phyloP scores from a whole-genome alignment of 2,113 vertebrate species.

The Megaceryle torquata region DNA sequence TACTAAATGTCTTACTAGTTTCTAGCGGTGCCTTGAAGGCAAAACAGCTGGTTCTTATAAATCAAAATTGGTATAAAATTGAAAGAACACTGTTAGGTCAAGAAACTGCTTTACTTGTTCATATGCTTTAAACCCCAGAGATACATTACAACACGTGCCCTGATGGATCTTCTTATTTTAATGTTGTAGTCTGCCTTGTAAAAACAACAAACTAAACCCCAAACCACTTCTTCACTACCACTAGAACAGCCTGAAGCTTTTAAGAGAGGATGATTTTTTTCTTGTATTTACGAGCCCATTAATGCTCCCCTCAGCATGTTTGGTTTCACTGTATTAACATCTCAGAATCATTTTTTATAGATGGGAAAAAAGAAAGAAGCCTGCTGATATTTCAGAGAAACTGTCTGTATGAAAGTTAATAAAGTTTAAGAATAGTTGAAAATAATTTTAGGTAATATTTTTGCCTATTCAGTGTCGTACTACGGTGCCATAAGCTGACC shows the following conservation, averaged over 20 bases:
- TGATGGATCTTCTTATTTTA: background rate
- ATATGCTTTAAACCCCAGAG: background rate
- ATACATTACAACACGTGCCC: background rate
- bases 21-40: background rate
- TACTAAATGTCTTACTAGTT: background rate
- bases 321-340: background rate
- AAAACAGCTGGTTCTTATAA: slow-evolving; percentile 6
- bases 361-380: background rate
- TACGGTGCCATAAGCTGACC: background rate
- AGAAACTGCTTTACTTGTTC: background rate
- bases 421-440: background rate
- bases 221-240: background rate
- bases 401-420: background rate
- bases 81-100: background rate
- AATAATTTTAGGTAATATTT: background rate
- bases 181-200: background rate
- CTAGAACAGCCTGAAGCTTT: background rate
- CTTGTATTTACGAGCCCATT: background rate
- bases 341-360: background rate
- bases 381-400: background rate
- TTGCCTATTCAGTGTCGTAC: background rate
- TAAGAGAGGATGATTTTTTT: background rate
- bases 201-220: background rate
- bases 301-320: background rate
- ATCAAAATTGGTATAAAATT: background rate